Evolutionary conservation across 2,113 vertebrate genomes (phyloP).

Genomic region (Xenopus tropicalis): UCB_Xtro_10.0 CM004443.2:107775001-107775500

Average conservation of each 20-base stretch:
- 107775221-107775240: background rate
- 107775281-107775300: background rate
- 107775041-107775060: slow-evolving; percentile 61
- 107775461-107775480: too few species aligned
- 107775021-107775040: slow-evolving; percentile 64
- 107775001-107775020: slow-evolving; percentile 14
- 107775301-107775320: too few species aligned
- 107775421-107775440: slow-evolving; percentile 21
- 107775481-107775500: too few species aligned
- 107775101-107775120: too few species aligned
- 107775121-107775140: too few species aligned
- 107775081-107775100: background rate
- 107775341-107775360: background rate
- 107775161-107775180: too few species aligned
- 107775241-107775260: background rate
- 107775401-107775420: slow-evolving; percentile 55
- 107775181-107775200: too few species aligned
- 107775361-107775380: slow-evolving; percentile 53
- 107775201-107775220: too few species aligned
- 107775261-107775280: background rate
- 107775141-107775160: background rate
- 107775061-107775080: slow-evolving; percentile 72
- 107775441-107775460: too few species aligned
- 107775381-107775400: slow-evolving; percentile 59
- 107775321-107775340: background rate